Base-by-base conservation (phyloP, 2,888 invertebrate species). In the Parochlus steinenii region DNA sequence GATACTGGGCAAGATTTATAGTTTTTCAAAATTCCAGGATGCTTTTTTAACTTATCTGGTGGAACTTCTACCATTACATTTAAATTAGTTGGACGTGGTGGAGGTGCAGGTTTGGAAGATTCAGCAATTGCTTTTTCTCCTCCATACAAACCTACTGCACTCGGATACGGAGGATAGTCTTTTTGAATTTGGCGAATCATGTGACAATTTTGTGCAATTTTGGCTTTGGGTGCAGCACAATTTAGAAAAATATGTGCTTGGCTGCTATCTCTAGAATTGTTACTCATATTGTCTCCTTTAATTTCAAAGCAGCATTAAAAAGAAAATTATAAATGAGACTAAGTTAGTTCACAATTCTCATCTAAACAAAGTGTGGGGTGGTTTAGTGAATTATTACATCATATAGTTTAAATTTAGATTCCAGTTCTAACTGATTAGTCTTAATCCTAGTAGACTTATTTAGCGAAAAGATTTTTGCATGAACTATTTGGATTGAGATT, bases 1-100 rank as follows among this genome's bases (percentile, higher is more conserved):
- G 81, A 81, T 0, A 82, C 80, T 0, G 82, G 82, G 44, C 83
- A 71, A 4, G 81, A 81, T 47, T 81, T 79, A 43, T 77, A 71
- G 45, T 71, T 69, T 44, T 71, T 71, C 30, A 71, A 61, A 36
- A 71, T 71, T 45, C 71, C 69, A 10, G 54, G 51, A 12, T 51
- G 58, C 24, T 54, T 53, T 25, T 27, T 37, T 12, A 31, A 22
- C 20, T 31, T 37, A 24, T 31, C 31, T 17, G 30, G 35, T 12
- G 39, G 39, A 7, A 38, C 5, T 8, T 41, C 41, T 20, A 37
- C 28, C 5, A 24, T 29, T 8, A 30, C 28, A 10, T 6, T 22
- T 12, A 34, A 18, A 10, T 34, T 16, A 16, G 28, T 30, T 15
- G 36, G 36, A 22, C 31, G 31, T 14, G 14, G 16, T 23, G 20